These are phyloP conservation scores for Azemiops feae DNA, from an alignment of 2,113 vertebrate species.

Conservation along the genomic window DNA sequence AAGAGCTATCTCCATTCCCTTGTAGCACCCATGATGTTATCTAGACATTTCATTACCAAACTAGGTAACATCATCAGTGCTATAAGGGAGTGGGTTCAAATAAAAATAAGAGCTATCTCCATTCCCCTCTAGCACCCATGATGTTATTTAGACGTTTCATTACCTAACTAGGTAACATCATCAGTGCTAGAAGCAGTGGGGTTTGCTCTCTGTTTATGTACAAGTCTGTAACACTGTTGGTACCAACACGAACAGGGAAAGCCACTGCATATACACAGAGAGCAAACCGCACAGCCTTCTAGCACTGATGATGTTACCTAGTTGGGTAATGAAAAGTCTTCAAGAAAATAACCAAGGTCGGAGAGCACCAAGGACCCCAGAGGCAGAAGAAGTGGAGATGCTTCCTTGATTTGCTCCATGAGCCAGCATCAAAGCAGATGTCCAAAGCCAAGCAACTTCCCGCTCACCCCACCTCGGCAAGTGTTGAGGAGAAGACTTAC, in stretches of 20 bases:
- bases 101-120: too few species aligned
- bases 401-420: not conserved
- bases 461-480: not conserved
- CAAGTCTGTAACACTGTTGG: too few species aligned
- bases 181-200: not conserved
- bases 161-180: not conserved
- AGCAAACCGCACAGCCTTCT: too few species aligned
- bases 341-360: not conserved
- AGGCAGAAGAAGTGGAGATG: not conserved
- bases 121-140: too few species aligned
- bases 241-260: too few species aligned
- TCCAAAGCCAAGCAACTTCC: not conserved
- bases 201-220: too few species aligned
- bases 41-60: too few species aligned
- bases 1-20: too few species aligned
- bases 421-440: not conserved
- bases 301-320: not conserved
- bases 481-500: constrained; percentile 59
- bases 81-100: too few species aligned
- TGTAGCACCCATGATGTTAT: too few species aligned
- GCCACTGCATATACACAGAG: too few species aligned
- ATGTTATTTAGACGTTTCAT: not conserved
- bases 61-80: too few species aligned
- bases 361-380: not conserved
- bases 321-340: not conserved